These are phyloP conservation scores for Lumbricus terrestris DNA, from an alignment of 2,888 invertebrate genomes.

Conservation along the genomic window DNA sequence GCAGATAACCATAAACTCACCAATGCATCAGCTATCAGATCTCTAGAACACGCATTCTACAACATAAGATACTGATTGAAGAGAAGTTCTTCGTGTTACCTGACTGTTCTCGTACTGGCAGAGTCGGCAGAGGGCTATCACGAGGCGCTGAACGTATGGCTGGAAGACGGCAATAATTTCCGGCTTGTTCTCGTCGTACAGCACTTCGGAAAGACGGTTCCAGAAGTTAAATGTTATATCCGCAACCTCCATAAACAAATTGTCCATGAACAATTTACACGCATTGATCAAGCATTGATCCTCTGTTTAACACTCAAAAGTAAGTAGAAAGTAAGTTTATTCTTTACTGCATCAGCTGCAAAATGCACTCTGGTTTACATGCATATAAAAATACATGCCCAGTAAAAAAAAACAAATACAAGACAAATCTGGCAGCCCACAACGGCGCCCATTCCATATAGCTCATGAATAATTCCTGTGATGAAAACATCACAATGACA, in stretches of 20 bases:
- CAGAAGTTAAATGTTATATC: conserved; percentile 93
- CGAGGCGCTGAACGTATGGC: conserved; percentile 86
- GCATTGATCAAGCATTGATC: too few relatives aligned
- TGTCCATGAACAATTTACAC: neutral
- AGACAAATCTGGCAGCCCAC: too few relatives aligned
- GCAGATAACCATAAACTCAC: neutral
- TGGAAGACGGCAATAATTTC: conserved; percentile 78
- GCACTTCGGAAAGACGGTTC: conserved; percentile 90
- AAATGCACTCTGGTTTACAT: too few relatives aligned
- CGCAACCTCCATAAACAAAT: conserved; percentile 65
- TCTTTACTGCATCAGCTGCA: too few relatives aligned
- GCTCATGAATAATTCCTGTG: too few relatives aligned
- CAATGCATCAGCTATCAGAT: neutral
- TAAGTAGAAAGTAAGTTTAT: too few relatives aligned
- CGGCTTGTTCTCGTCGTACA: conserved; percentile 83
- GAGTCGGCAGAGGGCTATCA: conserved; percentile 84
- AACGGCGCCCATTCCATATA: too few relatives aligned
- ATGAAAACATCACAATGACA: too few relatives aligned
- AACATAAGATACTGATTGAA: neutral
- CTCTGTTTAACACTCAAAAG: too few relatives aligned
- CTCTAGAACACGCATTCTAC: neutral
- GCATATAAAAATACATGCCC: too few relatives aligned
- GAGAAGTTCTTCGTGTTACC: conserved; percentile 60
- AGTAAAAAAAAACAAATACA: too few relatives aligned
- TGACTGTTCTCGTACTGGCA: conserved; percentile 95